phyloP scores from a whole-genome alignment of 2,888 invertebrate genomes.

The Acleris holmiana region DNA sequence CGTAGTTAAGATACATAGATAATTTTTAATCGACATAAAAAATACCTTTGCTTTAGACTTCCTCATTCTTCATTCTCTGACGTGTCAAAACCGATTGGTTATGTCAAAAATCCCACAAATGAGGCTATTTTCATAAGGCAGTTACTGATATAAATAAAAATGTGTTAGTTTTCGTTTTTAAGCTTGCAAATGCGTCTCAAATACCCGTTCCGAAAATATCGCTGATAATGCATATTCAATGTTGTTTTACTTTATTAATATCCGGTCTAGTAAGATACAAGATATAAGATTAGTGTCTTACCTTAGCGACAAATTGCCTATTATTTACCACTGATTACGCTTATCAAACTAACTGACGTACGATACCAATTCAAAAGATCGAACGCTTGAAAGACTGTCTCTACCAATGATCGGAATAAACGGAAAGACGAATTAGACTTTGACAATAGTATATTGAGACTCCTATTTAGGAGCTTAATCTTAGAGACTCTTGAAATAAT shows the following conservation, averaged over 20 bases:
- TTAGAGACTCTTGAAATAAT: neutral
- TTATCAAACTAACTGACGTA: neutral
- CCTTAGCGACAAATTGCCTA: neutral
- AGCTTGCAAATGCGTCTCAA: too few relatives aligned
- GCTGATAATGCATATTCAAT: neutral
- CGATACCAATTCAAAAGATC: neutral
- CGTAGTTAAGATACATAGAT: too few relatives aligned
- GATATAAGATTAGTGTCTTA: neutral
- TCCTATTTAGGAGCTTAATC: constrained; percentile 4
- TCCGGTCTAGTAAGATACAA: neutral
- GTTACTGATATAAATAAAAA: too few relatives aligned
- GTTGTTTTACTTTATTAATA: neutral
- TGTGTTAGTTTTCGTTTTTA: too few relatives aligned
- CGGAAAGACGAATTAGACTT: constrained; percentile 14
- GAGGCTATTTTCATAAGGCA: too few relatives aligned
- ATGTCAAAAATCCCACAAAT: too few relatives aligned
- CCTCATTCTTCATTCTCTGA: too few relatives aligned
- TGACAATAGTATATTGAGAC: neutral
- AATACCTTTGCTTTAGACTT: too few relatives aligned
- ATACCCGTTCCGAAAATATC: too few relatives aligned
- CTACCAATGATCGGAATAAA: constrained; percentile 1
- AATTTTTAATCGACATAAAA: too few relatives aligned
- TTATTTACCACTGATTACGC: neutral
- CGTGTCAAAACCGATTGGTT: too few relatives aligned
- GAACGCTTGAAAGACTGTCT: neutral